Conservation (phyloP, 2,888 invertebrate genomes). For the Mylabris sibirica region DNA sequence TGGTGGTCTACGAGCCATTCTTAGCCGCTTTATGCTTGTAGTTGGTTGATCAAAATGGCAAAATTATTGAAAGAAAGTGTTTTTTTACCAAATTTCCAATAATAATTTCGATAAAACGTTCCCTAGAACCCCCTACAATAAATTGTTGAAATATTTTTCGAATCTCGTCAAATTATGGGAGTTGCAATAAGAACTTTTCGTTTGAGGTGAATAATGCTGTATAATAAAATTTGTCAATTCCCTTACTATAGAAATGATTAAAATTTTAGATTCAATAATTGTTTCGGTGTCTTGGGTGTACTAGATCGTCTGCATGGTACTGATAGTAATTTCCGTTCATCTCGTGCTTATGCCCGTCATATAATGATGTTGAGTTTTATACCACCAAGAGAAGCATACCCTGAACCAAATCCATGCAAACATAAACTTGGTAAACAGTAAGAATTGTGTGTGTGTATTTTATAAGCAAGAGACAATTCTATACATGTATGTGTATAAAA, state of each 20-base stretch:
- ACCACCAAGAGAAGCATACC: slow-evolving; percentile 73
- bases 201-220: no score
- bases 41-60: no score
- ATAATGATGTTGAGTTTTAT: slow-evolving; percentile 74
- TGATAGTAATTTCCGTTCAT: slow-evolving; percentile 76
- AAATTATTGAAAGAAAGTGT: no score
- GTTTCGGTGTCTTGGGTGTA: slow-evolving; percentile 83
- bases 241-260: slow-evolving; percentile 3
- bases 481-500: background rate
- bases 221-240: no score
- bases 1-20: no score
- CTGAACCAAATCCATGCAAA: slow-evolving; percentile 64
- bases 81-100: no score
- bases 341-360: slow-evolving; percentile 75
- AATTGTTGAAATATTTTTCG: no score
- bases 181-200: no score
- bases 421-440: slow-evolving; percentile 54
- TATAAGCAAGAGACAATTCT: background rate
- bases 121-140: no score
- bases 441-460: slow-evolving; percentile 22
- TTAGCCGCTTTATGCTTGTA: no score
- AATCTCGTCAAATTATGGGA: no score
- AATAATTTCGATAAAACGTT: no score
- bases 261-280: slow-evolving; percentile 77
- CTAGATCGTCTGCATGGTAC: slow-evolving; percentile 85